A percentile compares a stretch with the other conserved stretches of the same genome.
These are phyloP conservation scores for Laupala kohalensis DNA, from an alignment of 1,140 invertebrate genomes.

Conservation along the genomic window DNA sequence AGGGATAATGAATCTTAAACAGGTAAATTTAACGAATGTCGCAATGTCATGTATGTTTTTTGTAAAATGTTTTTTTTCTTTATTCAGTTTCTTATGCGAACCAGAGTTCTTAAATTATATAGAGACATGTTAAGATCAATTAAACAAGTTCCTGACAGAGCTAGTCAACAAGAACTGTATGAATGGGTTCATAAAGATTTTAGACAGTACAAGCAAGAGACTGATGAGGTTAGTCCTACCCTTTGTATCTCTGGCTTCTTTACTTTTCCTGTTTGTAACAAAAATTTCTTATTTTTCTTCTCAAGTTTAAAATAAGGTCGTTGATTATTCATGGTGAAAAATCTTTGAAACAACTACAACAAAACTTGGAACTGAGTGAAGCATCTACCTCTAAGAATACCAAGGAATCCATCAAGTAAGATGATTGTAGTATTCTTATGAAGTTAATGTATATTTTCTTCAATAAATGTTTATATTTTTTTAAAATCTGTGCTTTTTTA, in stretches of 20 bases:
- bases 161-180: conserved; percentile 43
- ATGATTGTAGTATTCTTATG: no score
- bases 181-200: conserved; percentile 60
- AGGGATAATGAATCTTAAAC: neutral
- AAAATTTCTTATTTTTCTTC: conserved; percentile 13
- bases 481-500: no score
- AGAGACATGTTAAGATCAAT: conserved; percentile 52
- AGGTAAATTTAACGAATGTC: neutral
- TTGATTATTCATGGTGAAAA: conserved; percentile 53
- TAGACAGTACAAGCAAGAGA: conserved; percentile 46
- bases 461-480: no score
- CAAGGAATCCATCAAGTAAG: neutral
- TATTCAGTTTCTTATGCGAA: conserved; percentile 56
- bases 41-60: neutral
- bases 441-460: no score
- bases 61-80: conserved; percentile 3
- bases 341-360: conserved; percentile 48
- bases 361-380: conserved; percentile 40
- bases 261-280: conserved; percentile 1
- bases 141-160: conserved; percentile 46
- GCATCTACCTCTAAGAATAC: neutral
- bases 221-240: conserved; percentile 38
- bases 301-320: conserved; percentile 45
- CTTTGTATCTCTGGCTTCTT: neutral
- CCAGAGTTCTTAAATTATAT: conserved; percentile 63